phyloP scores from a whole-genome alignment of 2,113 vertebrate genomes.

The Lophura nycthemera region DNA sequence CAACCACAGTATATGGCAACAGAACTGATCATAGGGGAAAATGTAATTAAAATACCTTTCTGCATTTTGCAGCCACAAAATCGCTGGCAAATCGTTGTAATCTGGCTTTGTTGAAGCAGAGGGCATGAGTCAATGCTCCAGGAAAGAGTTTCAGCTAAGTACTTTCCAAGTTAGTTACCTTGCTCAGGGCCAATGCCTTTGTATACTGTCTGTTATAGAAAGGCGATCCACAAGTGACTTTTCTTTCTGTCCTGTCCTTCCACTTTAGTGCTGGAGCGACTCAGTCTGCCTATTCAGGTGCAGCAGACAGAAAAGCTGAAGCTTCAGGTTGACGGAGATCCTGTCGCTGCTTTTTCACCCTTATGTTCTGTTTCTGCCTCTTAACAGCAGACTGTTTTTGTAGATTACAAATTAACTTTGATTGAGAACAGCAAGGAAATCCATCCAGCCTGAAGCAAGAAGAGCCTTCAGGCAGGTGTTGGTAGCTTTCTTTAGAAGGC shows the following conservation, averaged over 20 bases:
- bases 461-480: background rate
- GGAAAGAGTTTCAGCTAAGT: slow-evolving; percentile 44
- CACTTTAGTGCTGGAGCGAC: background rate
- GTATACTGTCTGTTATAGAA: background rate
- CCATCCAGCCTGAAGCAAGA: background rate
- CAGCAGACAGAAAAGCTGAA: background rate
- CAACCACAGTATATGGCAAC: slow-evolving; percentile 13
- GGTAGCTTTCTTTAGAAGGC: background rate
- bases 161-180: slow-evolving; percentile 32
- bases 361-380: background rate
- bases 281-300: background rate
- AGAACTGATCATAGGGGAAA: slow-evolving; percentile 44
- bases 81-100: slow-evolving; percentile 43
- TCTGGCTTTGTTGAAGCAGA: slow-evolving; percentile 44
- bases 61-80: slow-evolving; percentile 56
- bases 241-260: background rate
- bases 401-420: background rate
- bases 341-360: background rate
- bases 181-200: background rate
- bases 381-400: background rate
- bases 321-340: background rate
- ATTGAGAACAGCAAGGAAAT: background rate
- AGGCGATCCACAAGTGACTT: background rate
- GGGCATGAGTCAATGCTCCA: slow-evolving; percentile 41
- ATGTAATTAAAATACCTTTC: slow-evolving; percentile 67